A percentile compares a stretch with the other conserved stretches of the same genome.
Evolutionary conservation across 2,888 invertebrate genomes (phyloP).

Genomic region (Apodemia zela): DNA sequence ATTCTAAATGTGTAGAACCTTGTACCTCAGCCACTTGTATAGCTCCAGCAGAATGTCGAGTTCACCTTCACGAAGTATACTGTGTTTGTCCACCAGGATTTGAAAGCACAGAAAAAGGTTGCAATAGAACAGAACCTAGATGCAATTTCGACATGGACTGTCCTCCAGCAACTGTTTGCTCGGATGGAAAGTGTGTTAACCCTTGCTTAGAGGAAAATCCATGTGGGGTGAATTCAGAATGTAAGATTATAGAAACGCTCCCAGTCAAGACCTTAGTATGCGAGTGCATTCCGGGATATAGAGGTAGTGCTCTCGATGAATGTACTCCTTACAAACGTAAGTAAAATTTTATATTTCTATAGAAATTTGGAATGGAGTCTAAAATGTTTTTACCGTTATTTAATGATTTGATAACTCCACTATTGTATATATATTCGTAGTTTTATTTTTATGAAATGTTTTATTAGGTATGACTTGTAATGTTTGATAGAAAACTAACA

Average conservation of each 20-base stretch:
- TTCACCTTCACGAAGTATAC: constrained; percentile 87
- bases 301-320: constrained; percentile 91
- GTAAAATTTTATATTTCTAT: constrained; percentile 39
- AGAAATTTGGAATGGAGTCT: too few relatives aligned
- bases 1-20: constrained; percentile 88
- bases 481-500: too few relatives aligned
- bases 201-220: constrained; percentile 90
- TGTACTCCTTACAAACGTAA: constrained; percentile 87
- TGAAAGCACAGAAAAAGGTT: constrained; percentile 82
- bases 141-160: constrained; percentile 91
- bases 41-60: constrained; percentile 87
- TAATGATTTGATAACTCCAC: too few relatives aligned
- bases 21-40: constrained; percentile 86
- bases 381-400: too few relatives aligned
- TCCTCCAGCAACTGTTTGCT: constrained; percentile 90
- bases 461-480: too few relatives aligned
- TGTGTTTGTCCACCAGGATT: constrained; percentile 91
- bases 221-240: constrained; percentile 90
- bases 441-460: too few relatives aligned
- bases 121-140: constrained; percentile 79
- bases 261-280: constrained; percentile 94
- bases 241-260: constrained; percentile 88
- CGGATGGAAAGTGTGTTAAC: constrained; percentile 89
- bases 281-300: constrained; percentile 91
- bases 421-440: too few relatives aligned